phyloP scores from a whole-genome alignment of 2,888 invertebrate species.

The Rotaria macrura region DNA sequence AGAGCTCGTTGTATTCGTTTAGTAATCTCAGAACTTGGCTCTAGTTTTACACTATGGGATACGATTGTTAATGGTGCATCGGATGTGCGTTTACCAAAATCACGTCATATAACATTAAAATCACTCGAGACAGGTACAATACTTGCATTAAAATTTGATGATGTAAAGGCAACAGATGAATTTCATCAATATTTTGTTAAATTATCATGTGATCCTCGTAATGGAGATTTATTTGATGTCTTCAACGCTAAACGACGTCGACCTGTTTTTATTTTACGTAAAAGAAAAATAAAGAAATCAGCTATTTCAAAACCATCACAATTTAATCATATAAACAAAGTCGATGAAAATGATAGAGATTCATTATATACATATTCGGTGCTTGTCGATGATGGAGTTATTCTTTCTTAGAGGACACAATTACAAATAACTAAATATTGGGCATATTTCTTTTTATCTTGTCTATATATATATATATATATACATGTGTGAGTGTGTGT shows the following conservation, averaged over 20 bases:
- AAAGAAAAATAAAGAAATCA: background rate
- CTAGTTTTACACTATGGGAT: background rate
- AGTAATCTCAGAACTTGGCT: background rate
- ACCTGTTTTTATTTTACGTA: background rate
- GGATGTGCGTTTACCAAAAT: background rate
- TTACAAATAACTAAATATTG: background rate
- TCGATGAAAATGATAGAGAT: slow-evolving; percentile 16
- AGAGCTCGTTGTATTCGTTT: slow-evolving; percentile 4
- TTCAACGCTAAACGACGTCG: background rate
- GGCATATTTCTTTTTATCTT: background rate
- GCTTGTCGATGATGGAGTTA: background rate
- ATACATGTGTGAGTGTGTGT: background rate
- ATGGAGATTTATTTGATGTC: background rate
- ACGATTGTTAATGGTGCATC: slow-evolving; percentile 18
- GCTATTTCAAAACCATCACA: slow-evolving; percentile 18
- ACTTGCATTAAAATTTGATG: slow-evolving; percentile 21
- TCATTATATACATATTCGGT: slow-evolving; percentile 11
- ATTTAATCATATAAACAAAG: slow-evolving; percentile 15
- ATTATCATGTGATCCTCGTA: slow-evolving; percentile 13
- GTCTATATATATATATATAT: background rate
- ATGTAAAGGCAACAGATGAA: slow-evolving; percentile 9
- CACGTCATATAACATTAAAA: slow-evolving; percentile 12
- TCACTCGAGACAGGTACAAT: background rate
- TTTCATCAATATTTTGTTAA: slow-evolving; percentile 14
- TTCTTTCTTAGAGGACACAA: background rate